These are phyloP conservation scores for Zosterops hypoxanthus DNA, from an alignment of 2,113 vertebrate species.

Conservation along the genomic window DNA sequence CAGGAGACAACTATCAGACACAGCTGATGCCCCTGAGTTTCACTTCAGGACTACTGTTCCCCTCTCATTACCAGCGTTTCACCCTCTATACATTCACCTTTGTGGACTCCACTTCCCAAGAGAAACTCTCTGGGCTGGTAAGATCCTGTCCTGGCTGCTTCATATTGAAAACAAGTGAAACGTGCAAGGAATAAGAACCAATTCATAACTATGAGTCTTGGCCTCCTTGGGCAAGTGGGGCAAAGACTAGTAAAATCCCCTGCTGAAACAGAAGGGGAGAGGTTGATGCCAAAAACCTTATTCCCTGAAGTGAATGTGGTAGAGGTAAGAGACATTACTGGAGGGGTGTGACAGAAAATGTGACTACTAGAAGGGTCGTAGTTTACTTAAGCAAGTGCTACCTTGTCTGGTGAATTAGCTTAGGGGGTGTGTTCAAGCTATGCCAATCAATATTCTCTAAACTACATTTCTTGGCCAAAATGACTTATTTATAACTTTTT, in stretches of 20 bases:
- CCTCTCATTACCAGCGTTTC: constrained; percentile 72
- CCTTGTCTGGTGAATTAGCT: background rate
- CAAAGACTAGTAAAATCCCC: background rate
- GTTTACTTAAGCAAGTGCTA: background rate
- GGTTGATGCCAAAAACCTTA: background rate
- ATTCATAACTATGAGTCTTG: background rate
- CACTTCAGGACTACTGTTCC: constrained; percentile 9
- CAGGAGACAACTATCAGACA: constrained; percentile 69
- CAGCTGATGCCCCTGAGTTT: constrained; percentile 26
- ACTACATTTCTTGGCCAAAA: background rate
- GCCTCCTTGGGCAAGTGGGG: rapidly evolving
- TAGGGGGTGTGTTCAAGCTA: background rate
- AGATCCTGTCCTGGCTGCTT: background rate
- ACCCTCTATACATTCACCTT: constrained; percentile 73
- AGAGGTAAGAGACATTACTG: background rate
- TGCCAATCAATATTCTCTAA: background rate
- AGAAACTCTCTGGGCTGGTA: constrained; percentile 52
- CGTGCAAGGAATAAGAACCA: background rate
- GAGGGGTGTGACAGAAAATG: background rate
- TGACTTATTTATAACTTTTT: background rate
- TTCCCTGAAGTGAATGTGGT: background rate
- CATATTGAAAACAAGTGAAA: background rate
- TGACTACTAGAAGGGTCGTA: background rate
- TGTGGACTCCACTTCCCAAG: background rate
- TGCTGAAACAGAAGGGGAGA: background rate